Percentiles rank a stretch among this genome's conserved stretches.
These are phyloP conservation scores for Poicephalus gulielmi DNA, from an alignment of 2,113 vertebrate species.

Conservation along the genomic window DNA sequence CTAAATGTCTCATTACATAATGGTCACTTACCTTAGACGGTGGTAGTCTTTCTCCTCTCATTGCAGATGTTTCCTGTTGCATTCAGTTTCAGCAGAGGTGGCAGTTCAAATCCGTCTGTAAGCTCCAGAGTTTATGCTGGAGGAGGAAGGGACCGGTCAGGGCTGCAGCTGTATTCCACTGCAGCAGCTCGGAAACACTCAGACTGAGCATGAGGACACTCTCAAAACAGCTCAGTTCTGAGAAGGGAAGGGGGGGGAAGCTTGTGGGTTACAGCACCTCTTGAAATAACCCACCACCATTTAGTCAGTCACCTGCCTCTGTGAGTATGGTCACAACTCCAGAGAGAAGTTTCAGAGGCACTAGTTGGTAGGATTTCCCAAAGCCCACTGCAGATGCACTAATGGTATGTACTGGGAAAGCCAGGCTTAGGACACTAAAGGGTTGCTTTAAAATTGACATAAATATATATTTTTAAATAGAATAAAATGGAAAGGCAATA, in stretches of 20 bases:
- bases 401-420: slow-evolving; percentile 51
- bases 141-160: background rate
- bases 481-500: slow-evolving; percentile 74
- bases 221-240: background rate
- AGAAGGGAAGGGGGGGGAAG: background rate
- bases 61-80: slow-evolving; percentile 14
- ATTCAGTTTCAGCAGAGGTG: background rate
- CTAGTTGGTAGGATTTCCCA: slow-evolving; percentile 44
- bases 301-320: background rate
- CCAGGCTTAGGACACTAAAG: slow-evolving; percentile 46
- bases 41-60: slow-evolving; percentile 1
- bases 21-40: slow-evolving; percentile 22
- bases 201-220: background rate
- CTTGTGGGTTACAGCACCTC: background rate
- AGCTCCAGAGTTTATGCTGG: slow-evolving; percentile 15
- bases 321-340: background rate
- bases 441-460: slow-evolving; percentile 66
- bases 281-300: accelerated
- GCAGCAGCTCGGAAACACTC: background rate
- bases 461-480: slow-evolving; percentile 73
- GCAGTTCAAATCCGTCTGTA: slow-evolving; percentile 8
- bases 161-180: background rate
- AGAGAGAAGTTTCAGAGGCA: slow-evolving; percentile 8
- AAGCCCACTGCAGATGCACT: slow-evolving; percentile 53
- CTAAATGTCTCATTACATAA: background rate